Conservation (phyloP, 2,113 vertebrate species). For the Damaliscus lunatus region DNA sequence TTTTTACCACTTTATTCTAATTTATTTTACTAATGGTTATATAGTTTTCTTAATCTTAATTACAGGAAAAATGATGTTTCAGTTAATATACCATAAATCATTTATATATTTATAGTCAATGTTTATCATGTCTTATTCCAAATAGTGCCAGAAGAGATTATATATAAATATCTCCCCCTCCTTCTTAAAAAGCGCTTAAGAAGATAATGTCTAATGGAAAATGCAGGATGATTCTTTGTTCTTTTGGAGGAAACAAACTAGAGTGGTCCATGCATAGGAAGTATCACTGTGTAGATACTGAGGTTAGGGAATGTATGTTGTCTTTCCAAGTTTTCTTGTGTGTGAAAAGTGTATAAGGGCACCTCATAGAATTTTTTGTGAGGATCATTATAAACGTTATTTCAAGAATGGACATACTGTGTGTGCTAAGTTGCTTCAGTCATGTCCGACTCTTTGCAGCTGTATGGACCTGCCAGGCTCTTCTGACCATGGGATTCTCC, state of each 20-base stretch:
- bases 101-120: neutral
- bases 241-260: neutral
- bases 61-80: neutral
- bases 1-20: neutral
- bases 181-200: neutral
- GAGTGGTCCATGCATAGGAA: neutral
- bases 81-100: neutral
- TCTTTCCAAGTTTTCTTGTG: neutral
- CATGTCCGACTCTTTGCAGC: neutral
- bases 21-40: neutral
- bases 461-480: neutral
- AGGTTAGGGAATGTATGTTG: neutral
- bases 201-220: neutral
- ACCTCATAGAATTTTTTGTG: neutral
- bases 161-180: neutral
- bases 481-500: neutral
- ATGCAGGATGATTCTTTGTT: neutral
- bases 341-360: neutral
- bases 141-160: neutral
- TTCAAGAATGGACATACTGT: neutral
- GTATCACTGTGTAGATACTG: neutral
- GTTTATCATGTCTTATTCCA: neutral
- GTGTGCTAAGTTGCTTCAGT: neutral
- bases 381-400: neutral
- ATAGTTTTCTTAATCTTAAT: neutral